phyloP scores from a whole-genome alignment of 2,888 invertebrate species.

The Drymonia ruficornis region DNA sequence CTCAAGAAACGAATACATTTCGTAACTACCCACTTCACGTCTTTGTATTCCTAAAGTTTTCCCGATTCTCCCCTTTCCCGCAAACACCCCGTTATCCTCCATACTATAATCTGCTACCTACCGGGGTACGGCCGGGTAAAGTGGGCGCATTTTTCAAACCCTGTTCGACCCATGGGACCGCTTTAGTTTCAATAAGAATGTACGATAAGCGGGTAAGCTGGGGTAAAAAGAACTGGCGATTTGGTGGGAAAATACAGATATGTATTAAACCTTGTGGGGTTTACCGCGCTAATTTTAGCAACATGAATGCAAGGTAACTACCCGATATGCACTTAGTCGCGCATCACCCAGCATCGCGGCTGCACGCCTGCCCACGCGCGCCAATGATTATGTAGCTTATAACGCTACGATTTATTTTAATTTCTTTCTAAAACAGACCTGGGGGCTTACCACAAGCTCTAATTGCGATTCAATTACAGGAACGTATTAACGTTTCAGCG shows the following conservation, averaged over 20 bases:
- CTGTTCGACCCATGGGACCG: conserved; percentile 54
- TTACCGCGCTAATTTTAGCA: too few relatives aligned
- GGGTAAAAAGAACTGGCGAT: conserved; percentile 38
- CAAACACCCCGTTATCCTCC: conserved; percentile 39
- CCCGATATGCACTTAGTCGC: too few relatives aligned
- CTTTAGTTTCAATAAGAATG: conserved; percentile 70
- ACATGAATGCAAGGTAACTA: too few relatives aligned
- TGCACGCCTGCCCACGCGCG: too few relatives aligned
- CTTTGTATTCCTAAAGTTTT: background rate
- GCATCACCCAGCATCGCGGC: too few relatives aligned
- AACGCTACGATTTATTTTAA: too few relatives aligned
- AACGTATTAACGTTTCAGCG: too few relatives aligned
- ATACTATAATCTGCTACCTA: conserved; percentile 54
- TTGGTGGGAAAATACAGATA: conserved; percentile 28
- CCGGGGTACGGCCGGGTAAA: conserved; percentile 42
- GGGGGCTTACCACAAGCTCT: too few relatives aligned
- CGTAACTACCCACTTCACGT: background rate
- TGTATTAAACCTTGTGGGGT: too few relatives aligned
- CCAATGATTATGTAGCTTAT: too few relatives aligned
- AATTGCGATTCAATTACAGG: too few relatives aligned
- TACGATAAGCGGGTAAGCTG: conserved; percentile 50
- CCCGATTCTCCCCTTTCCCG: background rate
- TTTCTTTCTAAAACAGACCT: too few relatives aligned
- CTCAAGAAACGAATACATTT: background rate
- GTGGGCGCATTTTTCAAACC: conserved; percentile 62